phyloP scores from a whole-genome alignment of 2,113 vertebrate species.

The Phalacrocorax aristotelis region DNA sequence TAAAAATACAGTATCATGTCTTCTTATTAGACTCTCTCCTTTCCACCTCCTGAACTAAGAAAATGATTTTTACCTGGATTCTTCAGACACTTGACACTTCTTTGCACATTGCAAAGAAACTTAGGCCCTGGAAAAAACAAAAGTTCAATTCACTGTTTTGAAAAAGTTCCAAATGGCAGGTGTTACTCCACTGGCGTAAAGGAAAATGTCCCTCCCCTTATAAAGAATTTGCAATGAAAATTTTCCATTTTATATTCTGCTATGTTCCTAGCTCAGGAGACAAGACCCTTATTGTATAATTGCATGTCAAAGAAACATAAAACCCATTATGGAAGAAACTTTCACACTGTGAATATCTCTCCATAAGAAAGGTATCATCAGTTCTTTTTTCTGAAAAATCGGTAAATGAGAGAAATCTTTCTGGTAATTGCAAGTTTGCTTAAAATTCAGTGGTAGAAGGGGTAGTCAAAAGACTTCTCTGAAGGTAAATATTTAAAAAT shows the following conservation, averaged over 20 bases:
- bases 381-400: background rate
- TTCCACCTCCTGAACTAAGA: background rate
- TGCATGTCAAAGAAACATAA: background rate
- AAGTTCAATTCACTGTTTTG: background rate
- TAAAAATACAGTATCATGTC: background rate
- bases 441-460: background rate
- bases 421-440: background rate
- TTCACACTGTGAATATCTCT: background rate
- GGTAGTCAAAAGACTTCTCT: background rate
- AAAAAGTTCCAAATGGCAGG: background rate
- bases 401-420: background rate
- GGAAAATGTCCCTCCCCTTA: background rate
- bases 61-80: background rate
- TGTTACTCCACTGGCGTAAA: background rate
- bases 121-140: background rate
- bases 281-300: background rate
- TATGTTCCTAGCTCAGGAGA: background rate
- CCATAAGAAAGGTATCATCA: background rate
- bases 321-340: background rate
- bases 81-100: background rate
- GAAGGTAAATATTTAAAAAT: background rate
- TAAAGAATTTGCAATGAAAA: background rate
- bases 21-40: background rate
- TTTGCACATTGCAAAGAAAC: background rate
- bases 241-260: background rate